Evolutionary conservation across 1,140 invertebrate genomes (phyloP).

Genomic region (Rhagoletis zephyria): DNA sequence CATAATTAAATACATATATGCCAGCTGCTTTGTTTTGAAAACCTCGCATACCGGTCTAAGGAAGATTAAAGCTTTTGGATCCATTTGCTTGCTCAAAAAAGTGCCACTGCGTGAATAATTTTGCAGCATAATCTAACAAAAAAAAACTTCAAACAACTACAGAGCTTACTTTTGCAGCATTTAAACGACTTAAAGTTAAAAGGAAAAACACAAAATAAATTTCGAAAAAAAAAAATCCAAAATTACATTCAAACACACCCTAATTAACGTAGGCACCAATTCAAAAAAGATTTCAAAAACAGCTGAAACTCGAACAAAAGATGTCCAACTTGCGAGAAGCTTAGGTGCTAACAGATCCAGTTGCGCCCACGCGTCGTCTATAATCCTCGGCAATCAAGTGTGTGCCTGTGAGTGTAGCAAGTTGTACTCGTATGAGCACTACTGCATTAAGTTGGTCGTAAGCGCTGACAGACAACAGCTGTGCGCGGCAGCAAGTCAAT

Average conservation of each 20-base stretch:
- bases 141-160: too few species aligned
- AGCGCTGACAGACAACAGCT: slow-evolving; percentile 24
- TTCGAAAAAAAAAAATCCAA: neutral
- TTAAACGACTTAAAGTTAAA: too few species aligned
- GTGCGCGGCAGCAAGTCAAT: neutral
- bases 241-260: neutral
- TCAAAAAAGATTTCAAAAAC: neutral
- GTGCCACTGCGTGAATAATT: too few species aligned
- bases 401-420: neutral
- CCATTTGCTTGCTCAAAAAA: too few species aligned
- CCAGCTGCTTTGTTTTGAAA: too few species aligned
- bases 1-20: too few species aligned
- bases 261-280: neutral
- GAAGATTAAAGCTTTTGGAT: too few species aligned
- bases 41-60: too few species aligned
- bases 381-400: slow-evolving; percentile 44
- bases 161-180: too few species aligned
- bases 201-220: too few species aligned
- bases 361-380: slow-evolving; percentile 47
- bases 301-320: slow-evolving; percentile 26
- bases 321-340: neutral
- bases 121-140: too few species aligned
- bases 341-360: slow-evolving; percentile 7
- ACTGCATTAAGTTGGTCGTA: slow-evolving; percentile 18
- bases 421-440: neutral